A percentile compares a stretch with the other conserved stretches of the same genome.
phyloP scores from a whole-genome alignment of 2,113 vertebrate species.

The Spilogale gracilis region DNA sequence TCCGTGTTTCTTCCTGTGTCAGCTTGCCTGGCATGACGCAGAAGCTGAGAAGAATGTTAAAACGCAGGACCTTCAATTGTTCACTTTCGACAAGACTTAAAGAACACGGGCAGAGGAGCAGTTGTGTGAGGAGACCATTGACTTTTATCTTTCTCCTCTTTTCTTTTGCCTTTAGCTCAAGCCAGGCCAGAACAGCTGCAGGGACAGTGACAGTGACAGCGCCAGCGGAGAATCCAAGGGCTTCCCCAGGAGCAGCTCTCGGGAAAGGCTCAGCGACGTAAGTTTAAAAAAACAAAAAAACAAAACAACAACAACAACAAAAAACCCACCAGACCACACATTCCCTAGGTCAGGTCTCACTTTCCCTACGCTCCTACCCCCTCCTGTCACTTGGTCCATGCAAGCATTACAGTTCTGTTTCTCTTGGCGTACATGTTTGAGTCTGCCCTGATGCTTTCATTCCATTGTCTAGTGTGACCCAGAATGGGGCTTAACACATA shows the following conservation, averaged over 20 bases:
- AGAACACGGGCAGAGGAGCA: not conserved
- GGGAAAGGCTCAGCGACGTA: conserved; percentile 96
- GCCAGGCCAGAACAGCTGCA: conserved; percentile 94
- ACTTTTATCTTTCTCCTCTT: conserved; percentile 42
- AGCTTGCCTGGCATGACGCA: not conserved
- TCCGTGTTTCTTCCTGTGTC: not conserved
- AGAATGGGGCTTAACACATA: not conserved
- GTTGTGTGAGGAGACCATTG: conserved; percentile 57
- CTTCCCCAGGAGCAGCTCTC: conserved; percentile 94
- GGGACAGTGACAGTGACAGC: conserved; percentile 95
- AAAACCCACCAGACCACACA: not conserved
- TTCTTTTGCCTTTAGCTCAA: conserved; percentile 91
- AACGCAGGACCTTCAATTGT: not conserved
- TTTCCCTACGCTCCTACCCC: too few species aligned
- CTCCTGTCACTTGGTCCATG: not conserved
- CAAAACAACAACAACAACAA: not conserved
- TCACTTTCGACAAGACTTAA: not conserved
- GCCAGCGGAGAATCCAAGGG: conserved; percentile 93
- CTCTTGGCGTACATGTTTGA: not conserved
- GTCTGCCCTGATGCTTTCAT: not conserved
- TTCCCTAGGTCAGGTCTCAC: not conserved
- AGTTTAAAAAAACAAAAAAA: conserved; percentile 83
- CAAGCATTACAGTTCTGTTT: not conserved
- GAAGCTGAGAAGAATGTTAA: not conserved
- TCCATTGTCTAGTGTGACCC: not conserved